phyloP scores from a whole-genome alignment of 2,888 invertebrate genomes.

The Aporophyla nigra region DNA sequence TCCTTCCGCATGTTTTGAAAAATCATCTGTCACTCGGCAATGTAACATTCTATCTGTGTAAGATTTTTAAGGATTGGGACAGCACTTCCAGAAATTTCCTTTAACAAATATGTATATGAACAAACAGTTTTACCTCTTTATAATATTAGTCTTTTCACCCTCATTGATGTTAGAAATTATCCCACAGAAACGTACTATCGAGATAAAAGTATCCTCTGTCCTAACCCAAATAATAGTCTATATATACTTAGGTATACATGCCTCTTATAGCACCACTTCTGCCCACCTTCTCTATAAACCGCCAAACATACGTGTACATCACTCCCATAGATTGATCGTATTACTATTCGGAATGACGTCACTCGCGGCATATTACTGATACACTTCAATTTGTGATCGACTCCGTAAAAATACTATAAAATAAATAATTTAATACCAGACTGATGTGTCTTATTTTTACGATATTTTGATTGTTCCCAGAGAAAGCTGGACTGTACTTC shows the following conservation, averaged over 20 bases:
- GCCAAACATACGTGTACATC: constrained; percentile 24
- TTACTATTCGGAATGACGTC: constrained; percentile 37
- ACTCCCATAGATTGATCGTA: constrained; percentile 54
- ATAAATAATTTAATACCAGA: constrained; percentile 38
- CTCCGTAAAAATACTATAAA: constrained; percentile 29
- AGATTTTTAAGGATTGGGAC: not conserved
- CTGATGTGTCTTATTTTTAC: constrained; percentile 36
- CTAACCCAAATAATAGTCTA: no score
- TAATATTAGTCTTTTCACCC: not conserved
- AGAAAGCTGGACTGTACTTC: constrained; percentile 2
- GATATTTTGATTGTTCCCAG: constrained; percentile 16
- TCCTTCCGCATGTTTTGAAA: not conserved
- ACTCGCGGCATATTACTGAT: constrained; percentile 37
- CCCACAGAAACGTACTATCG: no score
- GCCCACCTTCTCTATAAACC: not conserved
- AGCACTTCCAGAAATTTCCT: no score
- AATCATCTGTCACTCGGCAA: not conserved
- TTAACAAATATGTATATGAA: not conserved
- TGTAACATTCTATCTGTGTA: not conserved
- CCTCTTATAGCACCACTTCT: not conserved
- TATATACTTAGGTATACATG: not conserved
- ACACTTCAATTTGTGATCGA: constrained; percentile 57
- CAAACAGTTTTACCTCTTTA: not conserved
- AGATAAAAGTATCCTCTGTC: no score
- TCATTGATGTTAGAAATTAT: no score